Evolutionary conservation across 2,113 vertebrate species (phyloP).

Genomic region (Pseudonaja textilis): DNA sequence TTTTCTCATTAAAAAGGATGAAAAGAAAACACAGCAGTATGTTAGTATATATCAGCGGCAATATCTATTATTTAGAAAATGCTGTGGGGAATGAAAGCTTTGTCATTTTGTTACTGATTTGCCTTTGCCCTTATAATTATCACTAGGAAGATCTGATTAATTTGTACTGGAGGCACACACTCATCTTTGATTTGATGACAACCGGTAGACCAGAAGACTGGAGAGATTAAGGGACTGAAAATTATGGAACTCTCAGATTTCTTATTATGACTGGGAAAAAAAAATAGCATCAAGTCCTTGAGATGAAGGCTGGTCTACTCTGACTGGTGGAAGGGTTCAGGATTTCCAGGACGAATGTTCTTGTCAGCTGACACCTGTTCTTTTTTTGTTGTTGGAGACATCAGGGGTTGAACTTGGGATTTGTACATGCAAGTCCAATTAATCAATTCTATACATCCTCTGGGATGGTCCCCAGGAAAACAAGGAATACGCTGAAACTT

Average conservation of each 20-base stretch:
- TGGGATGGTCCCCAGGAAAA: not conserved
- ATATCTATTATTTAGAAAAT: constrained; percentile 9
- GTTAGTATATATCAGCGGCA: not conserved
- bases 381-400: not conserved
- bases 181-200: not conserved
- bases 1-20: not conserved
- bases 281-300: not conserved
- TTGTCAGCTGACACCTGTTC: not conserved
- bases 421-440: not conserved
- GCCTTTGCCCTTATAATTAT: not conserved
- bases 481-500: not conserved
- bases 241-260: not conserved
- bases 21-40: not conserved
- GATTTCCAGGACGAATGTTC: not conserved
- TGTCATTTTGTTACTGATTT: not conserved
- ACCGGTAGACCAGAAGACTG: not conserved
- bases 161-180: not conserved
- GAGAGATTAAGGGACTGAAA: not conserved
- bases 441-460: not conserved
- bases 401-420: not conserved
- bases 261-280: not conserved
- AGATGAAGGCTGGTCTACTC: not conserved
- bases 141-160: not conserved
- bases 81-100: not conserved
- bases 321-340: not conserved